These are phyloP conservation scores for Pachliopta kotzebuea DNA, from an alignment of 2,888 invertebrate genomes.

Conservation along the genomic window DNA sequence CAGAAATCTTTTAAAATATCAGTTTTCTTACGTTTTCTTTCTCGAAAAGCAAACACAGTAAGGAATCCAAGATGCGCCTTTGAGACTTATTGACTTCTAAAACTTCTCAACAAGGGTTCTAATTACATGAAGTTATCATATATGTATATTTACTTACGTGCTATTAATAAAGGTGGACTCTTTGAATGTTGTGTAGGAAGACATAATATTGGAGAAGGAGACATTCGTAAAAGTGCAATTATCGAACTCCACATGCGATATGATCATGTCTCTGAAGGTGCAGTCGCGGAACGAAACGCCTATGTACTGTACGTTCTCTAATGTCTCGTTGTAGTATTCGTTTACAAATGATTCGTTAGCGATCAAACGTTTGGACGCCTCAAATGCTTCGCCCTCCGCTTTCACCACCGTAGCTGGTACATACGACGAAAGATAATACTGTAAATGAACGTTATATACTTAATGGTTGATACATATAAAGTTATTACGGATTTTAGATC, in stretches of 20 bases:
- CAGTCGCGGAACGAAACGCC: slow-evolving; percentile 82
- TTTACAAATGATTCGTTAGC: slow-evolving; percentile 56
- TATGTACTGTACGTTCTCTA: slow-evolving; percentile 82
- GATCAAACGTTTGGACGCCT: slow-evolving; percentile 49
- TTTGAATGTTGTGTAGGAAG: slow-evolving; percentile 84
- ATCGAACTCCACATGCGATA: slow-evolving; percentile 86
- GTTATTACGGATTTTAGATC: too few species aligned
- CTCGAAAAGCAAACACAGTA: too few species aligned
- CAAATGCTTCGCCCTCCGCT: slow-evolving; percentile 58
- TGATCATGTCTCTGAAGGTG: slow-evolving; percentile 83
- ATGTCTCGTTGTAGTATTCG: slow-evolving; percentile 78
- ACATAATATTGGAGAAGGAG: slow-evolving; percentile 86
- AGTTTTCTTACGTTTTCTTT: too few species aligned
- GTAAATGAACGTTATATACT: slow-evolving; percentile 32
- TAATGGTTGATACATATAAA: background rate
- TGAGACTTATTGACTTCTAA: too few species aligned
- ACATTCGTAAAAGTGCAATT: slow-evolving; percentile 86
- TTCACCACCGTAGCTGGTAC: slow-evolving; percentile 71
- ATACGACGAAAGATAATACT: slow-evolving; percentile 79
- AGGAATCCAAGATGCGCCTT: too few species aligned
- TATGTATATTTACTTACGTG: slow-evolving; percentile 67
- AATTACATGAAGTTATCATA: too few species aligned
- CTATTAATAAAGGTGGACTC: slow-evolving; percentile 82
- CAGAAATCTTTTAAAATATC: too few species aligned
- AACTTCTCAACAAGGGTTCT: too few species aligned